Evolutionary conservation across 2,797 vertebrate genomes (phyloP), one percentile per base, ranked within the genome.

Genomic region (Eulemur coronatus): DNA sequence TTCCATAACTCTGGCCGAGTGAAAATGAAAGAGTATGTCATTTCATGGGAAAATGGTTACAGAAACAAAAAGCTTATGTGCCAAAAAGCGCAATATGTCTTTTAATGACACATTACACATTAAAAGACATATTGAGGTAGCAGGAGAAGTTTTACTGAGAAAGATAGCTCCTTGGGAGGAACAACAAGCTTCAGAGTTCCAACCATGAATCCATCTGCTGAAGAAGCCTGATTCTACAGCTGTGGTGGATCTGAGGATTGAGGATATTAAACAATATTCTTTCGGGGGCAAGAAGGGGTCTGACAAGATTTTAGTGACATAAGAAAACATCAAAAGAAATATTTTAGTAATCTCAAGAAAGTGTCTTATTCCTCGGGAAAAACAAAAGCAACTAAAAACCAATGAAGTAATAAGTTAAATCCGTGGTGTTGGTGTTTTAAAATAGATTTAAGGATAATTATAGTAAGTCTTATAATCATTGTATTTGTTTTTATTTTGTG

Each of bases 251-350:
- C 46, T 26, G 28, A 70, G 35, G 43, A 24, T 12, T 18, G 73
- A 70, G 11, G 52, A 18, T 22, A 76, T 18, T 33, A 61, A 33
- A 46, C 48, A 43, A 20, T 52, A 28, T 75, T 38, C 28, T 41
- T 65, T 41, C 17, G 5, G 8, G 30, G 22, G 8, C 13, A 33
- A 33, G 46, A 8, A 4, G 30, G 18, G 20, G 7, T 61, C 55
- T 22, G 59, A 75, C 28, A 72, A 86, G 50, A 65, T 76, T 93
- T 89, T 18, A 50, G 11, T 65, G 46, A 82, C 30, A 22, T n/a
- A 67, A 94, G 92, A 57, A 75, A 82, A 78, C 13, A 80, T 46
- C 38, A 82, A 90, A 70, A 86, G 30, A 73, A n/a, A 12, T 96
- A 59, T 85, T 86, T 96, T 43, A 86, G 30, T 20, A 73, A 73